A percentile compares a stretch with the other conserved stretches of the same genome.
Conservation (phyloP, 2,797 vertebrate genomes). For the Liparis tanakae region DNA sequence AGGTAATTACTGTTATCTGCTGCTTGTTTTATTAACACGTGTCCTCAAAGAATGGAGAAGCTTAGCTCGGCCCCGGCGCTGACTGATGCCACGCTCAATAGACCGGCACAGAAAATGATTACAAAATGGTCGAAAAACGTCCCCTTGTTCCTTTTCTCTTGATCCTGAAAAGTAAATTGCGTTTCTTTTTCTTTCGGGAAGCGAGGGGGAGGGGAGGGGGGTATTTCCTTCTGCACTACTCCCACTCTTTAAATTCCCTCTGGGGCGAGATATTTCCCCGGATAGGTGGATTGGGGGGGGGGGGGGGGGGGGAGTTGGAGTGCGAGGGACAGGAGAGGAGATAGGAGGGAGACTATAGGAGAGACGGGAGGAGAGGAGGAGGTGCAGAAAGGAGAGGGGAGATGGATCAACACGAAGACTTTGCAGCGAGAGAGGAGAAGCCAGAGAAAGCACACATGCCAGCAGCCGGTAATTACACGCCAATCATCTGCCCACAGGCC, state of each 20-base stretch:
- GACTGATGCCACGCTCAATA: constrained; percentile 77
- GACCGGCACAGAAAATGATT: constrained; percentile 72
- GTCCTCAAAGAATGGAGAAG: constrained; percentile 82
- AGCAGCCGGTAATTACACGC: constrained; percentile 81
- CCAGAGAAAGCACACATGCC: constrained; percentile 64
- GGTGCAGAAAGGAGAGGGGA: constrained; percentile 24
- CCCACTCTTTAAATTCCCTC: constrained; percentile 53
- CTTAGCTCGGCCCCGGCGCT: constrained; percentile 71
- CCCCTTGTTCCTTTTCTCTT: constrained; percentile 35
- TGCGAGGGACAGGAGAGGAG: constrained; percentile 10
- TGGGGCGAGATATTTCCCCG: constrained; percentile 53
- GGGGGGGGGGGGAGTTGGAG: constrained; percentile 37
- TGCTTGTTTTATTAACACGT: constrained; percentile 84
- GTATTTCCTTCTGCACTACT: constrained; percentile 7
- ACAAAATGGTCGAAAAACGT: constrained; percentile 54
- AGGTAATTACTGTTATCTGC: constrained; percentile 87
- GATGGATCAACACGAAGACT: constrained; percentile 46
- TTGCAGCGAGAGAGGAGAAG: constrained; percentile 38
- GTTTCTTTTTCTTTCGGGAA: not conserved
- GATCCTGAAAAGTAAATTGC: constrained; percentile 44
- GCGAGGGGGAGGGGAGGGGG: too few relatives aligned
- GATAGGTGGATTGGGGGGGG: constrained; percentile 50
- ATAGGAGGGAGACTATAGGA: constrained; percentile 36
- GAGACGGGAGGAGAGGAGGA: constrained; percentile 27
- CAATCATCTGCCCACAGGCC: constrained; percentile 80